phyloP scores from a whole-genome alignment of 1,140 invertebrate genomes.

The Magallana angulata region DNA sequence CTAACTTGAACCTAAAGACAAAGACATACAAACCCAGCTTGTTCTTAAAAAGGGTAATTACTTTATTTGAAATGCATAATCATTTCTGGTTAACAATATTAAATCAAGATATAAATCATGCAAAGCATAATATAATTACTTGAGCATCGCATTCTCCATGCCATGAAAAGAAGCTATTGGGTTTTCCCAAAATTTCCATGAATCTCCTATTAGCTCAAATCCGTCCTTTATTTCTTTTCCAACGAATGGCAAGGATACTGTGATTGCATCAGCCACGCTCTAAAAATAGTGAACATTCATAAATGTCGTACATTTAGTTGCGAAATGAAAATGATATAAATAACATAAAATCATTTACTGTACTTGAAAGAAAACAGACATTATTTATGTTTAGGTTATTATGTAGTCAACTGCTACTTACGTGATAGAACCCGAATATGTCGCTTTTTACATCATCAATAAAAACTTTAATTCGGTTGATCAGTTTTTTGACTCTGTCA shows the following conservation, averaged over 20 bases:
- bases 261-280: slow-evolving; percentile 52
- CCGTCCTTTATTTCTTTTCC: slow-evolving; percentile 47
- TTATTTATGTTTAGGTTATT: too few species aligned
- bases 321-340: background rate
- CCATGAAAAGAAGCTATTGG: slow-evolving; percentile 44
- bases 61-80: too few species aligned
- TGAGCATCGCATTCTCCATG: slow-evolving; percentile 41
- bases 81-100: too few species aligned
- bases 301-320: background rate
- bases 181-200: slow-evolving; percentile 50
- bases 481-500: slow-evolving; percentile 40
- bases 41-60: too few species aligned
- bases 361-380: too few species aligned
- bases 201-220: slow-evolving; percentile 37
- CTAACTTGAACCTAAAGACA: slow-evolving; percentile 50
- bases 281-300: slow-evolving; percentile 1
- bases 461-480: slow-evolving; percentile 46
- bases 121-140: background rate
- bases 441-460: slow-evolving; percentile 50
- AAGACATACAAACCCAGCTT: background rate
- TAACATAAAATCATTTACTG: background rate
- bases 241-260: slow-evolving; percentile 48
- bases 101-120: too few species aligned
- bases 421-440: slow-evolving; percentile 53
- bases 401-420: background rate